A percentile compares a stretch with the other conserved stretches of the same genome.
These are phyloP conservation scores for Coremacera marginata DNA, from an alignment of 2,888 invertebrate species.

Conservation along the genomic window DNA sequence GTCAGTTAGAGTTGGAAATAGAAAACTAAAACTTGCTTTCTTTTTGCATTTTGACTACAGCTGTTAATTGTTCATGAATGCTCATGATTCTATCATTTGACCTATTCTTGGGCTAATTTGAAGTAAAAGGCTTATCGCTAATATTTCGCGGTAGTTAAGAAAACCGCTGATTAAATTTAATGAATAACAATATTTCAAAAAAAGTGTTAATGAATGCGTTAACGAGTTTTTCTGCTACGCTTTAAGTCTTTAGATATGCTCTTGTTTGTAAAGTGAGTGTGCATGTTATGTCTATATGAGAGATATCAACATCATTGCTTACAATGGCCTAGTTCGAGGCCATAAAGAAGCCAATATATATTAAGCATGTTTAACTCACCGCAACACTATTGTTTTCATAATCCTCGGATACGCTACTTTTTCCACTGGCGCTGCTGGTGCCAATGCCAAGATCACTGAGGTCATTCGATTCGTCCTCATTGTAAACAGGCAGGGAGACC, in stretches of 20 bases:
- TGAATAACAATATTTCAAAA: too few relatives aligned
- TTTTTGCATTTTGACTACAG: too few relatives aligned
- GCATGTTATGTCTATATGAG: background rate
- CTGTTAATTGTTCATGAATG: too few relatives aligned
- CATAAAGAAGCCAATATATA: background rate
- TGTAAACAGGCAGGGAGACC: constrained; percentile 78
- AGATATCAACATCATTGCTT: constrained; percentile 5
- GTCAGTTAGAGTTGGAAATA: background rate
- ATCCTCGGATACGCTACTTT: constrained; percentile 76
- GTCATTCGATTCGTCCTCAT: constrained; percentile 86
- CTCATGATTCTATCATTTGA: too few relatives aligned
- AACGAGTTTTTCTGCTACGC: background rate
- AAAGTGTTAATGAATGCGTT: constrained; percentile 42
- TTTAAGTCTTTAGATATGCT: background rate
- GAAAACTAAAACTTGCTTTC: too few relatives aligned
- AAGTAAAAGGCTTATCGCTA: too few relatives aligned
- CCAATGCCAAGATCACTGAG: constrained; percentile 86
- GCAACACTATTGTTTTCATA: constrained; percentile 76
- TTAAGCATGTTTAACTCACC: constrained; percentile 68
- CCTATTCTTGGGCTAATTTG: too few relatives aligned
- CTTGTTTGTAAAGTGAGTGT: background rate
- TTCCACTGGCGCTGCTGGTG: constrained; percentile 74
- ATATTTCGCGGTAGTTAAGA: background rate
- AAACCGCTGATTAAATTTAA: background rate
- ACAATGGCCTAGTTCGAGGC: constrained; percentile 25